Conservation (phyloP, 2,797 vertebrate species). For the Coccyzus lansbergi region DNA sequence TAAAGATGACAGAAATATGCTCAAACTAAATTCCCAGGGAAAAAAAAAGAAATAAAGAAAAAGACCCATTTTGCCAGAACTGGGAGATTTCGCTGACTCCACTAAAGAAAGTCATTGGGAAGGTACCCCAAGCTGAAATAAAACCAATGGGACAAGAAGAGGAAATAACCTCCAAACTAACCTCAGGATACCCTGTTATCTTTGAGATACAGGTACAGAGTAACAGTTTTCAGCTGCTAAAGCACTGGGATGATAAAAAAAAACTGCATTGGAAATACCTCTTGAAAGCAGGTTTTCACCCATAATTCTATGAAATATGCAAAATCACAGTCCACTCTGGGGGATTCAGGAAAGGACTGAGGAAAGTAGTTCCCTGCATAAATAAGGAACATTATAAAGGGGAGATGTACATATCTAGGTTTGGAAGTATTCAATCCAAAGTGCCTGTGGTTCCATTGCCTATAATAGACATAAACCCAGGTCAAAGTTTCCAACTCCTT, state of each 20-base stretch:
- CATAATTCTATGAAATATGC: neutral
- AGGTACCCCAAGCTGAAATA: neutral
- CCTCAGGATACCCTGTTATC: neutral
- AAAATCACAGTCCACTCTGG: neutral
- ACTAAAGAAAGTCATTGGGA: neutral
- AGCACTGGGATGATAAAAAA: neutral
- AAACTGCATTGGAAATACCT: neutral
- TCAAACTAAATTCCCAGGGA: neutral
- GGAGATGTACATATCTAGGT: neutral
- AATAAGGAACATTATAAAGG: neutral
- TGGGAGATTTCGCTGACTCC: neutral
- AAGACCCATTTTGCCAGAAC: neutral
- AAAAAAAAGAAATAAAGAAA: neutral
- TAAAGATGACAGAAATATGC: neutral
- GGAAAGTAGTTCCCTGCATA: neutral
- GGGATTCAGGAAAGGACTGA: neutral
- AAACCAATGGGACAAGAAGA: neutral
- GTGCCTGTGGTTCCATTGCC: fast-evolving
- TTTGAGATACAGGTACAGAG: neutral
- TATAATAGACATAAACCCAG: neutral
- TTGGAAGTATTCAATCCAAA: neutral
- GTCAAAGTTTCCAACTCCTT: neutral
- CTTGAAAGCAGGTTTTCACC: neutral
- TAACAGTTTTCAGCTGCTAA: neutral
- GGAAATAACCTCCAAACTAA: neutral